These are phyloP conservation scores for Cartodere bifasciata DNA, from an alignment of 2,888 invertebrate species.

Conservation along the genomic window DNA sequence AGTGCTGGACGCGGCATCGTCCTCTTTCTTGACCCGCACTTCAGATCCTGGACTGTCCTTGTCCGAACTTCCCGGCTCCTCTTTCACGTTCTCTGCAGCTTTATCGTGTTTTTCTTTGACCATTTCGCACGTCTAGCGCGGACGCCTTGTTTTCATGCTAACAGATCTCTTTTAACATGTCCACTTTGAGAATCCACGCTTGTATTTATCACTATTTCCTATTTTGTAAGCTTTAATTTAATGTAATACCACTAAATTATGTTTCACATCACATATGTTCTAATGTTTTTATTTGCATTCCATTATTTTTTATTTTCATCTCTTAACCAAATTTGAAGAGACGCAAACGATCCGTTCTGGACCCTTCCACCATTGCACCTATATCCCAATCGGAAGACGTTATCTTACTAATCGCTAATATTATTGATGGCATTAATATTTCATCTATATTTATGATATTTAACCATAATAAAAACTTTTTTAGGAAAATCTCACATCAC, in stretches of 20 bases:
- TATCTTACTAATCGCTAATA: conserved; percentile 21
- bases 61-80: conserved; percentile 34
- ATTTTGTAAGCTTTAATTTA: conserved; percentile 25
- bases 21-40: conserved; percentile 33
- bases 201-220: conserved; percentile 16
- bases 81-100: conserved; percentile 34
- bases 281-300: conserved; percentile 39
- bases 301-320: conserved; percentile 37
- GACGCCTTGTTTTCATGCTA: conserved; percentile 31
- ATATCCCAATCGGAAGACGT: conserved; percentile 25
- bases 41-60: conserved; percentile 31
- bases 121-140: conserved; percentile 31
- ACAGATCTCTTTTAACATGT: conserved; percentile 28
- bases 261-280: conserved; percentile 37
- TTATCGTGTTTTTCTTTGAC: conserved; percentile 38
- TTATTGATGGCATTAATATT: conserved; percentile 28
- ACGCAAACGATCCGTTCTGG: conserved; percentile 28
- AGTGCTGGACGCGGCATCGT: conserved; percentile 28
- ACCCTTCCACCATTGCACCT: conserved; percentile 28
- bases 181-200: conserved; percentile 15
- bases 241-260: conserved; percentile 30
- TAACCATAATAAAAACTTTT: conserved; percentile 35
- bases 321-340: conserved; percentile 36
- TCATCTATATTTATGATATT: conserved; percentile 28
- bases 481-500: conserved; percentile 36